A percentile compares a stretch with the other conserved stretches of the same genome.
Evolutionary conservation across 37 sponge, comb jelly and placozoan species (phyloP).

Genomic region (Dysidea cf. avara): DNA sequence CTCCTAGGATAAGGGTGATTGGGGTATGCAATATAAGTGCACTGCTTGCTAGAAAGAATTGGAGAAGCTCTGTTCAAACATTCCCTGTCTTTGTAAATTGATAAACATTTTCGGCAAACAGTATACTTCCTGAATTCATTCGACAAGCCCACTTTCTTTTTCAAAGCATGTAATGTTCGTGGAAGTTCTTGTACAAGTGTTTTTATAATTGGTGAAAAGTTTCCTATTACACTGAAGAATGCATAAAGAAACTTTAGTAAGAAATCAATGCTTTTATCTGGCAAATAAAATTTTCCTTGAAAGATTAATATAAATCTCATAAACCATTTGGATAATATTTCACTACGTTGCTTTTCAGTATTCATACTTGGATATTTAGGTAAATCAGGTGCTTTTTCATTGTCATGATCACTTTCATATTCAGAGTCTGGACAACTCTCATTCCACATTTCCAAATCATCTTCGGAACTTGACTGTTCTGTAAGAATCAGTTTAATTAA

Average conservation of each 20-base stretch:
- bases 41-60: constrained; percentile 3
- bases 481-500: no score
- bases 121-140: not conserved
- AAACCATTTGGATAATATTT: constrained; percentile 4
- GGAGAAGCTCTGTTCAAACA: not conserved
- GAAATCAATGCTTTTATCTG: constrained; percentile 20
- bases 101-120: constrained; percentile 10
- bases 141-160: not conserved
- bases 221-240: not conserved
- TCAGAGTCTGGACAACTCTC: no score
- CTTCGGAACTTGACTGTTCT: no score
- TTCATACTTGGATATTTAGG: no score
- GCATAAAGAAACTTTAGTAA: constrained; percentile 16
- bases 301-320: constrained; percentile 17
- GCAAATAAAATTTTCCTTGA: constrained; percentile 18
- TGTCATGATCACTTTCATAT: no score
- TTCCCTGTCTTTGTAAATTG: not conserved
- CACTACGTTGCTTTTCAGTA: not conserved
- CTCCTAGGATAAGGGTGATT: not conserved
- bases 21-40: constrained; percentile 4
- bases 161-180: not conserved
- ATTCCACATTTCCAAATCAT: no score
- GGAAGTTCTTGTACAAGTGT: not conserved
- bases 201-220: not conserved
- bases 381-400: no score